Conservation (phyloP, 2,888 invertebrate species). For the Archaeoteleia sp. region DNA sequence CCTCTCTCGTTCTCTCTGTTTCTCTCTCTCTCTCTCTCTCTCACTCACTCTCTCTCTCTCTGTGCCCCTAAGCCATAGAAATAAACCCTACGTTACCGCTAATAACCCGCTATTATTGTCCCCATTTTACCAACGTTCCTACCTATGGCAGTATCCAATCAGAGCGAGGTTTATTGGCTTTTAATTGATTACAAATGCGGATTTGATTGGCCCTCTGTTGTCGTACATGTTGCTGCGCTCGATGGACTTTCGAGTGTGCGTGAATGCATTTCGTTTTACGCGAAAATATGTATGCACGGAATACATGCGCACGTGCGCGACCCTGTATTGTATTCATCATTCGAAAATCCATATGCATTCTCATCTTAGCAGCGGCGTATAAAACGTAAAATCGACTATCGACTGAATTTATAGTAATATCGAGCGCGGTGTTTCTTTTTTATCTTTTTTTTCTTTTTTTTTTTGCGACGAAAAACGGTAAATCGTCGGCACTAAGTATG, state of each 20-base stretch:
- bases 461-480: no score
- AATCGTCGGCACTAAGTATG: no score
- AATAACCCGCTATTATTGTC: constrained; percentile 72
- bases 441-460: no score
- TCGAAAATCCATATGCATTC: constrained; percentile 9
- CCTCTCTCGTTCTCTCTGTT: constrained; percentile 38
- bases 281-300: not conserved
- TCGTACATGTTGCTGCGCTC: constrained; percentile 49
- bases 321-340: constrained; percentile 4
- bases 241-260: constrained; percentile 48
- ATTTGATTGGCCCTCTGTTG: constrained; percentile 68
- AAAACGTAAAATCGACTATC: not conserved
- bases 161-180: constrained; percentile 72
- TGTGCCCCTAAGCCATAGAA: constrained; percentile 58
- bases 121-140: constrained; percentile 65
- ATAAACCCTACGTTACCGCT: constrained; percentile 67
- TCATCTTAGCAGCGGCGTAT: constrained; percentile 3
- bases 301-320: constrained; percentile 2
- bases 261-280: constrained; percentile 39
- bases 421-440: no score
- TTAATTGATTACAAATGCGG: constrained; percentile 74
- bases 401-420: no score
- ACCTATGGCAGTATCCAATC: constrained; percentile 67
- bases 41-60: constrained; percentile 35
- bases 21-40: constrained; percentile 32